A percentile compares a stretch with the other conserved stretches of the same genome.
These are phyloP conservation scores for Xenotilapia flavipinnis DNA, from an alignment of 2,113 vertebrate species.

Conservation along the genomic window DNA sequence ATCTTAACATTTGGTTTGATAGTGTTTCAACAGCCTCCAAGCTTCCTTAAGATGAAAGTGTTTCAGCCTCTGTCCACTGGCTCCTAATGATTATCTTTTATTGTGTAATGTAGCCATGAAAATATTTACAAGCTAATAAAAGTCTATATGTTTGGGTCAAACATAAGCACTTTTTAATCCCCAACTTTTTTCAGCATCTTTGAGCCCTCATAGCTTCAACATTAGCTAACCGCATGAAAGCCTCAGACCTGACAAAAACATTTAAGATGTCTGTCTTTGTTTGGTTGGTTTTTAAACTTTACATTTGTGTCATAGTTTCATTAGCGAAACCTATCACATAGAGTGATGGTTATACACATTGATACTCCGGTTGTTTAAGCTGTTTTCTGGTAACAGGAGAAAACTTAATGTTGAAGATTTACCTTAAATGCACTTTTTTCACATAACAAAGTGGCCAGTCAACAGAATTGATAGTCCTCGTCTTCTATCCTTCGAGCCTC, in stretches of 20 bases:
- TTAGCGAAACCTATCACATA: background rate
- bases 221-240: background rate
- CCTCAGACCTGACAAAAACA: background rate
- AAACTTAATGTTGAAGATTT: background rate
- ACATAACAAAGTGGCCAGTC: background rate
- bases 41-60: background rate
- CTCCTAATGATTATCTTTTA: background rate
- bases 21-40: background rate
- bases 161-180: background rate
- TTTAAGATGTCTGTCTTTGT: background rate
- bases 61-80: background rate
- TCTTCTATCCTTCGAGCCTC: background rate
- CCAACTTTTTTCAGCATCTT: background rate
- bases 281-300: background rate
- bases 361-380: background rate
- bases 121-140: background rate
- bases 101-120: background rate
- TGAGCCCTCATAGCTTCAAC: background rate
- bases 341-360: background rate
- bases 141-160: background rate
- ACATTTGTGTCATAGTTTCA: background rate
- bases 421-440: background rate
- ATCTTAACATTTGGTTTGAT: background rate
- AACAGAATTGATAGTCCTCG: rapidly evolving
- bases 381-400: background rate